phyloP scores from a whole-genome alignment of 2,797 vertebrate genomes.

The Girardinus metallicus region DNA sequence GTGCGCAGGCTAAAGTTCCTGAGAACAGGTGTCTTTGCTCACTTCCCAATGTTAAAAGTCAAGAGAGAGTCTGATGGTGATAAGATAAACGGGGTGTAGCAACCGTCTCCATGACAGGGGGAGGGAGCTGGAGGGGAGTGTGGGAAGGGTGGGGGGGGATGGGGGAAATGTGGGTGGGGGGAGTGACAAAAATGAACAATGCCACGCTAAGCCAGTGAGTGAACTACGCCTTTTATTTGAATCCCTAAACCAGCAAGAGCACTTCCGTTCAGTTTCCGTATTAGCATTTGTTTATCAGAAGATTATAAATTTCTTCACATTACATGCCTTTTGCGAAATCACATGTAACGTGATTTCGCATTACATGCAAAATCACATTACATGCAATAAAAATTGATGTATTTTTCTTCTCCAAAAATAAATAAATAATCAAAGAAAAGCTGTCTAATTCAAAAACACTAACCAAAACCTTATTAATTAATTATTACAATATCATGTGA shows the following conservation, averaged over 20 bases:
- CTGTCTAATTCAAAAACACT: not conserved
- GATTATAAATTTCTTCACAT: too few species aligned
- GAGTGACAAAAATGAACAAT: not conserved
- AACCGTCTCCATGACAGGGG: not conserved
- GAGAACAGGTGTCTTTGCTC: not conserved
- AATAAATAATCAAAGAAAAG: not conserved
- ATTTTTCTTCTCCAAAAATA: too few species aligned
- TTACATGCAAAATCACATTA: too few species aligned
- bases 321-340: too few species aligned
- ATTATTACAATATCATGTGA: not conserved
- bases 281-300: too few species aligned
- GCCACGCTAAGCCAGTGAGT: not conserved
- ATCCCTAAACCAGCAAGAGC: not conserved
- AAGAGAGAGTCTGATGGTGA: not conserved
- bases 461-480: not conserved
- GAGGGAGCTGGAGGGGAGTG: not conserved
- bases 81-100: not conserved
- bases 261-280: not conserved
- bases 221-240: too few species aligned
- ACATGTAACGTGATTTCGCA: too few species aligned
- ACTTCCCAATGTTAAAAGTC: not conserved
- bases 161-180: too few species aligned
- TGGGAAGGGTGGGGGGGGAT: too few species aligned
- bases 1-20: conserved; percentile 16
- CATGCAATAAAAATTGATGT: too few species aligned